Evolutionary conservation across 2,888 invertebrate species (phyloP), one percentile per base, ranked within the genome.

Genomic region (Lypha dubia): DNA sequence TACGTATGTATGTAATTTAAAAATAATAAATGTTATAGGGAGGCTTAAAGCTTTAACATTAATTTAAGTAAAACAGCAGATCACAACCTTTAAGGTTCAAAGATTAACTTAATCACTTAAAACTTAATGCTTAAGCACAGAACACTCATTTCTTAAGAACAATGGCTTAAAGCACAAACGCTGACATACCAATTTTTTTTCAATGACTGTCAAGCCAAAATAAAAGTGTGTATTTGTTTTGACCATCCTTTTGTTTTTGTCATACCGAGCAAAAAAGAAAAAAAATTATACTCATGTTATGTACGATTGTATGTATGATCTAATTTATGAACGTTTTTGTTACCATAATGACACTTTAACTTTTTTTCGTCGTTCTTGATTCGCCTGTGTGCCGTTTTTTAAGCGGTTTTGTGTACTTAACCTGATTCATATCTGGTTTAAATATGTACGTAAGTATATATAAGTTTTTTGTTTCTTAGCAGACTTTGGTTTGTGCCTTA

Each of bases 341-440:
- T 81, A 81, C 75, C 70, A 81, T 70, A 81, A 81, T 75, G 71
- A 77, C 71, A 73, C 71, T 60, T 73, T 65, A 67, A 65, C 28
- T 20, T 58, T 58, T 73, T 56, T 75, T n/a, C n/a, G n/a, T n/a
- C n/a, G n/a, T n/a, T n/a, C n/a, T n/a, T 67, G 58, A 74, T 74
- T 41, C 56, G 46, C 58, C 51, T 67, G 13, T 62, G 44, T 60
- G 67, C 71, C 44, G 38, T 58, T 70, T 53, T 46, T 60, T 41
- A 63, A 63, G 70, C 70, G 24, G 35, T 62, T 68, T 81, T 51
- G 53, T 38, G 62, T 75, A 75, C 75, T 81, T 84, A 84, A 81
- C 84, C 84, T 77, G 84, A 84, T 84, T 84, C 77, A 74, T 81
- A 84, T 81, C 84, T 63, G 76, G 53, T 49, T 77, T 46, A 70